Evolutionary conservation across 2,113 vertebrate species (phyloP).

Genomic region (Archilochus colubris): DNA sequence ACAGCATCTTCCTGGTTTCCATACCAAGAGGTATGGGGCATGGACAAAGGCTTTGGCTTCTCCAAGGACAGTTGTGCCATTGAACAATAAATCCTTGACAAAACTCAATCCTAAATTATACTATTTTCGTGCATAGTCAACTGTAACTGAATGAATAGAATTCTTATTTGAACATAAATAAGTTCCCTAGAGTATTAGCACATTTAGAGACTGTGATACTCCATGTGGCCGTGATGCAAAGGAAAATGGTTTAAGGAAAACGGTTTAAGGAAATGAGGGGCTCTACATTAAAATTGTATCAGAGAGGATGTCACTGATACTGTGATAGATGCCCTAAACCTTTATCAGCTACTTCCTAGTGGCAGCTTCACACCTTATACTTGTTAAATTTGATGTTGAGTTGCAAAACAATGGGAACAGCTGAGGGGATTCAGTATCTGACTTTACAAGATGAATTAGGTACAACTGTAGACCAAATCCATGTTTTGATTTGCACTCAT

Average conservation of each 20-base stretch:
- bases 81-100: background rate
- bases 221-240: background rate
- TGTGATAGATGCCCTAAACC: background rate
- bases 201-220: background rate
- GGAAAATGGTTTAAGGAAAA: conserved; percentile 2
- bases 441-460: conserved; percentile 4
- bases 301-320: background rate
- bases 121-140: background rate
- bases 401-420: background rate
- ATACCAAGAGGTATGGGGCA: background rate
- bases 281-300: background rate
- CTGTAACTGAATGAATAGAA: background rate
- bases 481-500: background rate
- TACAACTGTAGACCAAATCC: background rate
- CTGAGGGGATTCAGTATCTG: background rate
- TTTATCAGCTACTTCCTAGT: background rate
- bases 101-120: background rate
- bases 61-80: background rate
- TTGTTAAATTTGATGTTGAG: background rate
- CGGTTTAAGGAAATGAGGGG: background rate
- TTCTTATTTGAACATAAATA: background rate
- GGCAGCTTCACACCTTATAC: background rate
- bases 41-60: background rate
- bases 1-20: background rate
- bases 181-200: background rate